Evolutionary conservation across 2,888 invertebrate genomes (phyloP), one percentile per base, ranked within the genome.

Genomic region (Odontomyia ornata): DNA sequence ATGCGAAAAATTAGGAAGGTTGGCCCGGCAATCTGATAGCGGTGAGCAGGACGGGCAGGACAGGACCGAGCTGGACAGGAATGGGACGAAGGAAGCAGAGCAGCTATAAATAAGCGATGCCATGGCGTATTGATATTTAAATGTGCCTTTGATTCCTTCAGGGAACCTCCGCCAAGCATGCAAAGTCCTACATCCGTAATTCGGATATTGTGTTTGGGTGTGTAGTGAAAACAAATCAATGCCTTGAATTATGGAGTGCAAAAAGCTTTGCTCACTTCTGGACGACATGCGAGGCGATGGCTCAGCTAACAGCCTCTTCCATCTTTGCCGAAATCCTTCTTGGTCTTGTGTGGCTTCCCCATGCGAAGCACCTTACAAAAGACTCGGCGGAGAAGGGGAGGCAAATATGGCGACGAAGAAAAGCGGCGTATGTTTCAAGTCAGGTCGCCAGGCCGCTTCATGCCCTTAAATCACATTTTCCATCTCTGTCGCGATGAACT

Each of bases 221-320:
- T 57, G 73, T 43, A 36, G 73, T 47, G 60, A 73, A 73, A 73
- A 57, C 60, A 73, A 73, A 57, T 57, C 56, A 60, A 73, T 73
- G 60, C 57, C 36, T 57, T 18, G 36, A 60, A 60, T 36, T 62
- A 46, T 75, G 62, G 27, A 25, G 62, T 64, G 46, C 64, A 9
- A 75, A n/a, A 75, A 75, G 60, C 25, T 60, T 60, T 60, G 21
- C 69, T 47, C 71, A 28, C 18, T 52, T 11, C 9, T 36, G 36
- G 3, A 9, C 9, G 52, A 15, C 65, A 9, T n/a, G 11, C 23
- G 64, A 28, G 11, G 9, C 28, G 5, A 7, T 15, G 23, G 3
- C 25, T 60, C 7, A 23, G 60, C 9, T 13, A 56, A n/a, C 11
- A 56, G 57, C 23, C 57, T 60, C 57, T 5, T 60, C 57, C 18